phyloP scores from a whole-genome alignment of 2,113 vertebrate genomes.

The Sturnira hondurensis region DNA sequence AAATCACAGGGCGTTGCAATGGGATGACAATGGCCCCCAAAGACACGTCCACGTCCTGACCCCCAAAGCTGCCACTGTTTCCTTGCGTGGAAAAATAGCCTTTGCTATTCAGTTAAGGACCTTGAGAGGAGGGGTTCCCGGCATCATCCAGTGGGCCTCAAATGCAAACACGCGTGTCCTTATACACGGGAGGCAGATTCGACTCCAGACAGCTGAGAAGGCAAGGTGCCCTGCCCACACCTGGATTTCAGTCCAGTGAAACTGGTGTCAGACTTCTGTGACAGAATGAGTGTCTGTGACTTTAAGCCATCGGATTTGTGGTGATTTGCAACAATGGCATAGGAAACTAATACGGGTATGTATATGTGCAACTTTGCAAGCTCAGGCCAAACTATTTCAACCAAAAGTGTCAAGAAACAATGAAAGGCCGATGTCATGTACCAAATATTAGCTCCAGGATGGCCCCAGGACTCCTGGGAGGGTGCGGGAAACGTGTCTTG shows the following conservation, averaged over 20 bases:
- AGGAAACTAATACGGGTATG: not conserved
- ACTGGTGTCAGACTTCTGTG: not conserved
- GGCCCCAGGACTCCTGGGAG: not conserved
- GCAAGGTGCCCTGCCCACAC: not conserved
- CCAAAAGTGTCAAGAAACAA: not conserved
- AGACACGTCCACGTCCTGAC: not conserved
- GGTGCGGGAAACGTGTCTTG: not conserved
- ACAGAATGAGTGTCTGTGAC: not conserved
- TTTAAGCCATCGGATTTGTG: not conserved
- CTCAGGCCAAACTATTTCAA: not conserved
- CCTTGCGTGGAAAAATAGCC: not conserved
- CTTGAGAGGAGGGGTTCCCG: not conserved
- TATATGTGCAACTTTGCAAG: not conserved
- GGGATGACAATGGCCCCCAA: not conserved
- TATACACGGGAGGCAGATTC: not conserved
- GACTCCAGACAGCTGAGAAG: not conserved
- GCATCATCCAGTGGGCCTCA: not conserved
- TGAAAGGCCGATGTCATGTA: not conserved
- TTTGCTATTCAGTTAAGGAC: not conserved
- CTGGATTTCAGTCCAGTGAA: not conserved
- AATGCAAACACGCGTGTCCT: not conserved
- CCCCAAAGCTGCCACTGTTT: not conserved
- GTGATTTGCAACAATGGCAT: not conserved
- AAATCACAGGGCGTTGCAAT: not conserved
- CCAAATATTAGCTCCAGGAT: not conserved